Base-by-base conservation (phyloP, 2,113 vertebrate genomes). In the Neotragus moschatus region DNA sequence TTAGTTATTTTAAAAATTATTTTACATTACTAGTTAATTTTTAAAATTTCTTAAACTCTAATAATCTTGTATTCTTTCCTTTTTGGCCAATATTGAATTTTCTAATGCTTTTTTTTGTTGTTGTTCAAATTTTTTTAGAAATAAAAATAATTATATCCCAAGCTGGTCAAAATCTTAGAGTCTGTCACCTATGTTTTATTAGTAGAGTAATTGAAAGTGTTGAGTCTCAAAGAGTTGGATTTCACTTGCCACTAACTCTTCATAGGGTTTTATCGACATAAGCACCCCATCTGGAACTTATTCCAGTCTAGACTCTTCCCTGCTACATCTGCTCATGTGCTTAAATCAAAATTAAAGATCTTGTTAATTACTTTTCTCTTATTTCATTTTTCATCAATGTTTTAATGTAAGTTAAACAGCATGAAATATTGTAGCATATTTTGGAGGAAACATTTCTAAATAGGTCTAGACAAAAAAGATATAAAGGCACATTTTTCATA, bases 311-410 rank as follows among this genome's bases (percentile, higher is more conserved):
- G 8, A 2, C 0, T 33, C 13, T 66, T 88, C 26, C 14, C 51
- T 88, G 9, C 6, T 75, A 73, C 11, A 1, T 51, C 2, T 95
- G 43, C 73, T 75, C 8, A 36, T 86, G 10, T 87, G 84, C 6
- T 58, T 94, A 94, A 93, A 98, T 91, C 21, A 91, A 81, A 98
- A 96, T 95, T 89, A 95, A 98, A 73, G n/a, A 73, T 63, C 49
- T 97, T 61, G 33, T 39, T 93, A 36, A 2, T 1, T 58, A 75
- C 81, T 63, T 88, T 21, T 97, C 81, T 88, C 63, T 15, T 94
- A 9, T 90, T 97, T 94, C 55, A 96, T 75, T 95, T 93, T 16
- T 56, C 60, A 60, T 49, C 15, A 36, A 6, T 2, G 23, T 94
- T 82, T 82, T 90, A 96, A 56, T 84, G 5, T 23, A 19, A 89